Conservation (phyloP, 2,797 vertebrate genomes). For the Microctenopoma stevenorrisi region DNA sequence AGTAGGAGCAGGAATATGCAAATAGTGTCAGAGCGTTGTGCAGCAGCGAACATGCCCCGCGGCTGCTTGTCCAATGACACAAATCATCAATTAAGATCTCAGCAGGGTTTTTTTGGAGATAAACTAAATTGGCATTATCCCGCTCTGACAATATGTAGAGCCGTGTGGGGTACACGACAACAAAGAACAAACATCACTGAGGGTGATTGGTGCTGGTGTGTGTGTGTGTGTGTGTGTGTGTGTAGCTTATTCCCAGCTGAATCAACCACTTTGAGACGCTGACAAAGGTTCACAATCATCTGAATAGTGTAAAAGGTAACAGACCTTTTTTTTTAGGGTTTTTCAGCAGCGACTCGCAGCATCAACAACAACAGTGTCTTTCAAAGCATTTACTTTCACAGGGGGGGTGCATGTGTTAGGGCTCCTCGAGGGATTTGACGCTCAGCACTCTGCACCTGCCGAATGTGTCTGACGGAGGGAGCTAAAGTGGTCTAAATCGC, state of each 20-base stretch:
- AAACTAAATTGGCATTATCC: conserved; percentile 84
- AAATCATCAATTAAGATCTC: conserved; percentile 90
- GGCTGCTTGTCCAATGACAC: conserved; percentile 88
- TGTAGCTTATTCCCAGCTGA: conserved; percentile 42
- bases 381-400: conserved; percentile 56
- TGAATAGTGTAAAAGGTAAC: conserved; percentile 43
- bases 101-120: conserved; percentile 81
- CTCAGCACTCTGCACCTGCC: conserved; percentile 66
- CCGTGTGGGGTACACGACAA: conserved; percentile 61
- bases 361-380: conserved; percentile 45
- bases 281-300: conserved; percentile 49
- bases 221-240: conserved; percentile 8
- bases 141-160: conserved; percentile 70
- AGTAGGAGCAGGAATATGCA: conserved; percentile 83
- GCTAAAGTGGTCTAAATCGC: conserved; percentile 65
- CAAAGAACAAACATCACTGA: conserved; percentile 79
- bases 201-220: conserved; percentile 37
- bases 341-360: conserved; percentile 42
- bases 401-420: conserved; percentile 37
- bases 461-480: conserved; percentile 42
- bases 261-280: conserved; percentile 25
- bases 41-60: conserved; percentile 79
- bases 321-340: conserved; percentile 30
- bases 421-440: conserved; percentile 52
- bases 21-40: conserved; percentile 76